phyloP scores from a whole-genome alignment of 2,797 vertebrate genomes.

The Melanotaenia trifasciata region DNA sequence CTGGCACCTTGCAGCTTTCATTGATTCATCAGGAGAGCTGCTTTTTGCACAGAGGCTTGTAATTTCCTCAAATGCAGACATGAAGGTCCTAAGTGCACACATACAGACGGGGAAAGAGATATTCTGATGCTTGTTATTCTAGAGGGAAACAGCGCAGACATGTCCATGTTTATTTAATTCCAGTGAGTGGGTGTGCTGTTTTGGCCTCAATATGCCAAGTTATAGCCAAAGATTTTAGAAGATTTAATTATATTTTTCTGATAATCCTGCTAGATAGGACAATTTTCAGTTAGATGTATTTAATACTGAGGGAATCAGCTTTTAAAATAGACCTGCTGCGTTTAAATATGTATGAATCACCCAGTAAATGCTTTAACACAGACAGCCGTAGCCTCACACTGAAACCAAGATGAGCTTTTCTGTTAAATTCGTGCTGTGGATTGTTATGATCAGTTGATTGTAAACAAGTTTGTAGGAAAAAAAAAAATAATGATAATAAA shows the following conservation, averaged over 20 bases:
- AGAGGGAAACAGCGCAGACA: conserved; percentile 34
- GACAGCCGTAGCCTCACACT: background rate
- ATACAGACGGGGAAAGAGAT: conserved; percentile 2
- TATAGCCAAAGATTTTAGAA: background rate
- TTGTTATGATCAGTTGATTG: conserved; percentile 27
- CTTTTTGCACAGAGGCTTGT: conserved; percentile 21
- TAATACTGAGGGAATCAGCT: conserved; percentile 1
- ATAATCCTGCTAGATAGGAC: background rate
- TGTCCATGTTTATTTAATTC: conserved; percentile 66
- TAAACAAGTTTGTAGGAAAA: background rate
- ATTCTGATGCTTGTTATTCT: conserved; percentile 37
- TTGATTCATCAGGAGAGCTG: conserved; percentile 56
- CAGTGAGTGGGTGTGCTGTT: background rate
- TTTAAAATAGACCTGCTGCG: conserved; percentile 13
- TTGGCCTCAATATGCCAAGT: conserved; percentile 27
- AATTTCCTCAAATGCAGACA: conserved; percentile 22
- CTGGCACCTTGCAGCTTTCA: conserved; percentile 46
- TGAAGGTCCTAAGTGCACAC: conserved; percentile 17
- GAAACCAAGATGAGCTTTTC: conserved; percentile 9
- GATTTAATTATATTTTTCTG: background rate
- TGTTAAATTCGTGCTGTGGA: conserved; percentile 4
- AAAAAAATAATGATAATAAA: conserved; percentile 33
- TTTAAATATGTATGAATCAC: conserved; percentile 31
- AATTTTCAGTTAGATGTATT: background rate
- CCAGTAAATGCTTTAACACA: conserved; percentile 19